Conservation (phyloP, 2,113 vertebrate genomes). For the Microtus richardsoni region DNA sequence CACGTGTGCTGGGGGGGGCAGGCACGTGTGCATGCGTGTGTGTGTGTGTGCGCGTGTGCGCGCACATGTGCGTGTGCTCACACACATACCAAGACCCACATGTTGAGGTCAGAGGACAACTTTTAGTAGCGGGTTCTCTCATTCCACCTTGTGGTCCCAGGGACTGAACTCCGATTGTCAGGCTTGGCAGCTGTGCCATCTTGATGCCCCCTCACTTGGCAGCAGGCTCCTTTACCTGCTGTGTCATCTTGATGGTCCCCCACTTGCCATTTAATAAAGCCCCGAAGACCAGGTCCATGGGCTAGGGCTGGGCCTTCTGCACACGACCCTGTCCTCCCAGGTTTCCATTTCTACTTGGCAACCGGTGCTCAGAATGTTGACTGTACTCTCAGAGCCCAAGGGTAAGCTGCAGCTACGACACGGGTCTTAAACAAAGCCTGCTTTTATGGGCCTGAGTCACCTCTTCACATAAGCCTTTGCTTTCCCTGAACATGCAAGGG, state of each 20-base stretch:
- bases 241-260: not conserved
- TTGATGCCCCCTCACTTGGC: not conserved
- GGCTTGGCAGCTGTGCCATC: not conserved
- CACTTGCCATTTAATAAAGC: not conserved
- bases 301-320: not conserved
- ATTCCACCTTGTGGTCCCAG: not conserved
- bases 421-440: not conserved
- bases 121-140: not conserved
- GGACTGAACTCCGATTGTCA: not conserved
- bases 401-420: not conserved
- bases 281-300: not conserved
- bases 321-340: not conserved
- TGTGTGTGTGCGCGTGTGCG: not conserved
- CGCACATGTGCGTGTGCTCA: not conserved
- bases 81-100: not conserved
- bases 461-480: not conserved
- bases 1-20: too few relatives aligned
- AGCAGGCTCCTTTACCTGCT: not conserved
- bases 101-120: not conserved
- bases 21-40: too few relatives aligned
- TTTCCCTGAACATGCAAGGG: not conserved
- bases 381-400: not conserved
- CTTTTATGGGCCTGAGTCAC: conserved; percentile 46
- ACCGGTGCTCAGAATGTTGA: not conserved
- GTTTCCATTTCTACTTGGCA: not conserved